A percentile compares a stretch with the other conserved stretches of the same genome.
Conservation (phyloP, 2,888 invertebrate genomes). For the Leptinotarsa haldemani region DNA sequence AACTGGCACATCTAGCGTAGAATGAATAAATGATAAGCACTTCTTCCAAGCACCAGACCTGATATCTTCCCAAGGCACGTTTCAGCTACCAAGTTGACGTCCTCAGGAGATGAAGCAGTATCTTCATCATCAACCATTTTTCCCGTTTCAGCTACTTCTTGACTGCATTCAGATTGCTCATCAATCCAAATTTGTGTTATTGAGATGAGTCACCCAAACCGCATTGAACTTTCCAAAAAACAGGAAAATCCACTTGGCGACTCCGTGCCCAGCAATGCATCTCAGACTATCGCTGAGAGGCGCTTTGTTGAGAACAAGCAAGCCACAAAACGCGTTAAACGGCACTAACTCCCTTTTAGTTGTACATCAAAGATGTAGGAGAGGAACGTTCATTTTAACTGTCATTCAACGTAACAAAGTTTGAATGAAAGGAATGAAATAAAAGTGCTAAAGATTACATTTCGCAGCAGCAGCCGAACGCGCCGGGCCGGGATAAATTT, state of each 20-base stretch:
- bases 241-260: not conserved
- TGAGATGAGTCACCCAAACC: too few relatives aligned
- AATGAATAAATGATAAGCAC: too few relatives aligned
- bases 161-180: too few relatives aligned
- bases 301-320: constrained; percentile 54
- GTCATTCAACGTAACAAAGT: constrained; percentile 32
- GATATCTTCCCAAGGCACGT: too few relatives aligned
- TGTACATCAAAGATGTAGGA: constrained; percentile 5
- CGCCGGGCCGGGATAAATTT: constrained; percentile 10
- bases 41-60: too few relatives aligned
- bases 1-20: too few relatives aligned
- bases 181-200: too few relatives aligned
- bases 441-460: constrained; percentile 37
- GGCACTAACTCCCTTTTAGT: not conserved
- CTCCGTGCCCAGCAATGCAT: not conserved
- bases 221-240: not conserved
- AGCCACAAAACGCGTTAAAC: constrained; percentile 32
- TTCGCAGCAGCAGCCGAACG: constrained; percentile 25
- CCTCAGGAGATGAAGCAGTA: too few relatives aligned
- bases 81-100: too few relatives aligned
- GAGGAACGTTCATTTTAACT: constrained; percentile 8
- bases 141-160: too few relatives aligned
- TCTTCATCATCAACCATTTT: too few relatives aligned
- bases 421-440: constrained; percentile 31
- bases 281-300: constrained; percentile 36